Base-by-base conservation (phyloP, 2,113 vertebrate species). In the Seriola rivoliana region DNA sequence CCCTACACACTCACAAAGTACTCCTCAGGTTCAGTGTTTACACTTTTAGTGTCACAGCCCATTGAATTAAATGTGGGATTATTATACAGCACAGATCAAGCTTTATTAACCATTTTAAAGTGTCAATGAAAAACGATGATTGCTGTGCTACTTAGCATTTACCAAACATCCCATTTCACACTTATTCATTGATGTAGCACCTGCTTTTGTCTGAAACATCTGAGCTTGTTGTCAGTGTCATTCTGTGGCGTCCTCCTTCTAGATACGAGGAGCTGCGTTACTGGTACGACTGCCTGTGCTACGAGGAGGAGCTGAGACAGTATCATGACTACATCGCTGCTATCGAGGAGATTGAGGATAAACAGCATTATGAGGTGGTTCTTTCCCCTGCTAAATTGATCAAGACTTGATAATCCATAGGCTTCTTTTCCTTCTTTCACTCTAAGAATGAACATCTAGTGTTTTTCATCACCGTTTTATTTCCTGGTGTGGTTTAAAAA, bases 211-310 rank as follows among this genome's bases (percentile, higher is more conserved):
- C 40, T 54, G 32, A 9, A 12, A 32, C 4, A 4, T 6, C 38
- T 6, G 11, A n/a, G 11, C 34, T 14, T 5, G 7, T 58, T n/a
- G 50, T 65, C 3, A 59, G 3, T 62, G 17, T 8, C 54, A 4
- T 46, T 25, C 19, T 74, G 9, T 66, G 1, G 3, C 54, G 50
- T 42, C 23, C 1, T 19, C 34, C 11, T 62, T 70, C 0, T 83
- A 96, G 96, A 65, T 96, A 95, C 36, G 95, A 96, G 82, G 95
- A 96, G 40, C 86, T 96, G 86, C 93, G 95, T 17, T 95, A 95
- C 87, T 96, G 95, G 95, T 95, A 95, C 9, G 94, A 95, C 82
- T 95, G 93, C 59, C 82, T 95, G 71, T 94, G 93, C 82, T 95
- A 95, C 55, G 93, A 96, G 65, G 95, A 95, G 73, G 94, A 95